Conservation (phyloP, 1,140 invertebrate genomes). For the Dendrolimus punctatus region DNA sequence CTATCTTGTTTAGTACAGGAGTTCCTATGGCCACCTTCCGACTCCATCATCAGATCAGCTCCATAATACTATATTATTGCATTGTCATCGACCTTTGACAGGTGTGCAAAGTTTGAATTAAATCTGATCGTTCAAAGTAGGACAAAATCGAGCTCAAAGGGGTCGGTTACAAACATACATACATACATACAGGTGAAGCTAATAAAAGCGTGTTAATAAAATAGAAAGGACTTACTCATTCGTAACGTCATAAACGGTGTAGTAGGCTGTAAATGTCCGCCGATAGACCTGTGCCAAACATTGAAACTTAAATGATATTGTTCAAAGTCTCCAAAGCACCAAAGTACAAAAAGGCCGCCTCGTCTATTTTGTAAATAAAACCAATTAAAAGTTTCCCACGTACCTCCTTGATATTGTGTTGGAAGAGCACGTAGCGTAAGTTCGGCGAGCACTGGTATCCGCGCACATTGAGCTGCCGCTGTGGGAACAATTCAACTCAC, state of each 20-base stretch:
- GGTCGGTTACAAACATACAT: too few species aligned
- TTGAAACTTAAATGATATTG: constrained; percentile 26
- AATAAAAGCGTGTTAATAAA: too few species aligned
- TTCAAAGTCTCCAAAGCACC: constrained; percentile 9
- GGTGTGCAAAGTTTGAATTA: too few species aligned
- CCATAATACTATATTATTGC: too few species aligned
- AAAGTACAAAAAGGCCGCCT: constrained; percentile 9
- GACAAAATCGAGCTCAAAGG: too few species aligned
- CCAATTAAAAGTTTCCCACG: constrained; percentile 52
- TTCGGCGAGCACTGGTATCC: constrained; percentile 86
- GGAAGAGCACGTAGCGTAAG: constrained; percentile 86
- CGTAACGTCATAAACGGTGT: constrained; percentile 88
- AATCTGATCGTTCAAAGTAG: too few species aligned
- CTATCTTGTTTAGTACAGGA: too few species aligned
- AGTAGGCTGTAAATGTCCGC: constrained; percentile 85
- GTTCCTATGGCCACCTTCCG: too few species aligned
- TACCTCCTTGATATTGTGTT: constrained; percentile 90
- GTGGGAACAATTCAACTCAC: constrained; percentile 43
- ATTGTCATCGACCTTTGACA: too few species aligned
- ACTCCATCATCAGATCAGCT: too few species aligned
- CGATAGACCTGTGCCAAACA: constrained; percentile 79
- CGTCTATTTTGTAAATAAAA: constrained; percentile 22
- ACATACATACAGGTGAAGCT: too few species aligned
- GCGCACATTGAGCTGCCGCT: constrained; percentile 88
- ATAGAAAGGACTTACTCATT: constrained; percentile 80